Evolutionary conservation across 2,113 vertebrate genomes (phyloP).

Genomic region (Gasterosteus aculeatus): DNA sequence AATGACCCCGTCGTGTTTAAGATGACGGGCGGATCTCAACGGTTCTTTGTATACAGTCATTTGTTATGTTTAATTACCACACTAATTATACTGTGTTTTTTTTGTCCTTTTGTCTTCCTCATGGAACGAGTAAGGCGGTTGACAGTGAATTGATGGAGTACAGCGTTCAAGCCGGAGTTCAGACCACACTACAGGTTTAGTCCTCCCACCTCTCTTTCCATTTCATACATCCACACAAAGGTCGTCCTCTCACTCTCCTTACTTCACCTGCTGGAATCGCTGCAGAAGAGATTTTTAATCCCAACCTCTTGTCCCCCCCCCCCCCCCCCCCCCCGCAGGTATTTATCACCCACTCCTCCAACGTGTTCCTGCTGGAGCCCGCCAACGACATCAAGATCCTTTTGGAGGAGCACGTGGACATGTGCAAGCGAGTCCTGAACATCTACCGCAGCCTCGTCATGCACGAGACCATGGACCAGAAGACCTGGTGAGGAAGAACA

Average conservation of each 20-base stretch:
- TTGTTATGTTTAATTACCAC: too few species aligned
- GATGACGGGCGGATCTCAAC: neutral
- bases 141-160: slow-evolving; percentile 87
- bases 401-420: slow-evolving; percentile 96
- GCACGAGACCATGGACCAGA: slow-evolving; percentile 98
- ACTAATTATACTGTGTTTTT: slow-evolving; percentile 1
- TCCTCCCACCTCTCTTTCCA: neutral
- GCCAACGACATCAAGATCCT: slow-evolving; percentile 94
- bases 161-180: slow-evolving; percentile 90
- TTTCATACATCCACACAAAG: neutral
- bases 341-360: slow-evolving; percentile 97
- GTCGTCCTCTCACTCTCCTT: neutral
- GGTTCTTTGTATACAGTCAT: neutral
- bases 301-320: neutral
- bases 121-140: slow-evolving; percentile 82
- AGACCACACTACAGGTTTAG: slow-evolving; percentile 92
- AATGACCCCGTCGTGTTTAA: neutral
- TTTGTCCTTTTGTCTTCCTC: slow-evolving; percentile 42
- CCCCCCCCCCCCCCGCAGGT: slow-evolving; percentile 78
- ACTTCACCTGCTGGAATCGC: neutral
- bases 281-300: neutral
- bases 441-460: slow-evolving; percentile 99
- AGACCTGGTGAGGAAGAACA: slow-evolving; percentile 89
- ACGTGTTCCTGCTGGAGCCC: slow-evolving; percentile 96
- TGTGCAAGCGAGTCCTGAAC: slow-evolving; percentile 98